A percentile compares a stretch with the other conserved stretches of the same genome.
Evolutionary conservation across 2,113 vertebrate genomes (phyloP).

Genomic region (Sinocyclocheilus maitianheensis): DNA sequence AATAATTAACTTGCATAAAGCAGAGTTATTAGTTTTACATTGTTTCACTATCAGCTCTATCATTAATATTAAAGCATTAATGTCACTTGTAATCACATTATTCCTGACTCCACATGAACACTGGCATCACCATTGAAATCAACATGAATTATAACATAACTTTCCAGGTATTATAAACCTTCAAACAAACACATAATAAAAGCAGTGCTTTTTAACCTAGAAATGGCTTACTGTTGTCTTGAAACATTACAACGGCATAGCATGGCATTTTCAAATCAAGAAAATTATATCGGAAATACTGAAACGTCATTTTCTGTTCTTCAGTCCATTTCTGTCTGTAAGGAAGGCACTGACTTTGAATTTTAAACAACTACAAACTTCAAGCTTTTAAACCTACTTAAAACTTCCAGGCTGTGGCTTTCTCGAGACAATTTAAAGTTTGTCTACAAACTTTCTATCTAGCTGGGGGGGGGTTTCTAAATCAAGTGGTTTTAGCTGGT

Average conservation of each 20-base stretch:
- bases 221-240: not conserved
- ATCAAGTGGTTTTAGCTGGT: no score
- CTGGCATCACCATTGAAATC: not conserved
- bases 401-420: no score
- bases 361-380: no score
- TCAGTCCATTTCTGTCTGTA: no score
- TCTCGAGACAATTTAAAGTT: no score
- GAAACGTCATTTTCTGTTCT: no score
- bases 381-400: no score
- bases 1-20: not conserved
- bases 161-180: not conserved
- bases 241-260: not conserved
- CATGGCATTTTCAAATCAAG: not conserved
- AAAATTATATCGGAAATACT: not conserved
- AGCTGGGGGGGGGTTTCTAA: no score
- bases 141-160: not conserved
- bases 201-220: not conserved
- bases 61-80: not conserved
- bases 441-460: no score
- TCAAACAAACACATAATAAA: not conserved
- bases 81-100: no score
- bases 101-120: no score
- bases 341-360: no score
- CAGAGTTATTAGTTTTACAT: not conserved
- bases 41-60: not conserved